phyloP scores from a whole-genome alignment of 1,140 invertebrate species.

The Meteorus sp. region DNA sequence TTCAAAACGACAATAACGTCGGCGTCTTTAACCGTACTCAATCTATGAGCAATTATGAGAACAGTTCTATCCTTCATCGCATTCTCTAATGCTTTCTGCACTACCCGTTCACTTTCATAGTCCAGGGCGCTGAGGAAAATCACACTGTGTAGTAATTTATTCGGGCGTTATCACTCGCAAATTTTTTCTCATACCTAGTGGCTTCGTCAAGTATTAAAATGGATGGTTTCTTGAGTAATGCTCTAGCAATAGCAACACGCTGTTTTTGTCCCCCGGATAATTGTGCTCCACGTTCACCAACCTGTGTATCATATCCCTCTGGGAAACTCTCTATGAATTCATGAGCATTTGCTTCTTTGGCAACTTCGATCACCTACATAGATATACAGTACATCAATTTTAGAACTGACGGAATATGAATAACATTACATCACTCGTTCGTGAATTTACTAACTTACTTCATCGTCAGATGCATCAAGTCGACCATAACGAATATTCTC shows the following conservation, averaged over 20 bases:
- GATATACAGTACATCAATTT: constrained; percentile 11
- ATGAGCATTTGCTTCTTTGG: constrained; percentile 87
- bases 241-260: constrained; percentile 86
- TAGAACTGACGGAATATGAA: constrained; percentile 24
- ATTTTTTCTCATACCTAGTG: constrained; percentile 68
- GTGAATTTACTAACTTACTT: constrained; percentile 56
- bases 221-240: constrained; percentile 83
- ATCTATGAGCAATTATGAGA: constrained; percentile 84
- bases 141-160: constrained; percentile 1
- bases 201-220: constrained; percentile 89
- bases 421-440: no score
- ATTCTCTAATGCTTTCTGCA: constrained; percentile 80
- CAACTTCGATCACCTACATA: constrained; percentile 70
- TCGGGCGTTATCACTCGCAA: background rate
- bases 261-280: constrained; percentile 92
- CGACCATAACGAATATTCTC: constrained; percentile 94
- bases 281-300: constrained; percentile 87
- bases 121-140: constrained; percentile 75
- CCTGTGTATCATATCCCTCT: constrained; percentile 80
- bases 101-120: constrained; percentile 84
- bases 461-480: constrained; percentile 68
- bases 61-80: constrained; percentile 80
- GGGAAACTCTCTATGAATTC: constrained; percentile 87
- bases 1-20: constrained; percentile 86
- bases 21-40: constrained; percentile 86